Evolutionary conservation across 2,797 vertebrate genomes (phyloP).

Genomic region (Psittacula derbiana): DNA sequence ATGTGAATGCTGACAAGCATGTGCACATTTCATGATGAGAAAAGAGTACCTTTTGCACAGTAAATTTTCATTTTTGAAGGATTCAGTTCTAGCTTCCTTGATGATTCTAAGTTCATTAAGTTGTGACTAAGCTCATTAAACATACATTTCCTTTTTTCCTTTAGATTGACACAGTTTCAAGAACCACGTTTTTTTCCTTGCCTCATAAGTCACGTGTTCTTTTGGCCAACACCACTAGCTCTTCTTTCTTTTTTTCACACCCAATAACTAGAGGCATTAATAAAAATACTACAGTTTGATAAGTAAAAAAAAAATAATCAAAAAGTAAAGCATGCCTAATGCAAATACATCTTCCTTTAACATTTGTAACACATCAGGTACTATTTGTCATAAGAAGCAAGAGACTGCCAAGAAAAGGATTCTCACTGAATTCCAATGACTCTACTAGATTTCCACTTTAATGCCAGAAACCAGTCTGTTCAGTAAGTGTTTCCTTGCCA

Average conservation of each 20-base stretch:
- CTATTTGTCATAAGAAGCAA: not conserved
- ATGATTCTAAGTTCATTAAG: not conserved
- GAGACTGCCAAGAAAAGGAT: not conserved
- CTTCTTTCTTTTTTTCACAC: not conserved
- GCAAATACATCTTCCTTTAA: not conserved
- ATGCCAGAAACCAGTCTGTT: not conserved
- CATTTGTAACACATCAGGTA: not conserved
- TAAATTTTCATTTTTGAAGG: not conserved
- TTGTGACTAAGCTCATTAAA: slow-evolving; percentile 19
- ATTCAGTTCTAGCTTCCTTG: not conserved
- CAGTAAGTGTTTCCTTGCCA: not conserved
- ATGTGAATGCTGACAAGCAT: not conserved
- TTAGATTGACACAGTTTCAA: not conserved
- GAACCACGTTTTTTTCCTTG: not conserved
- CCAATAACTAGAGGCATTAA: not conserved
- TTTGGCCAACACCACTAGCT: not conserved
- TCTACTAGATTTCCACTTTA: not conserved
- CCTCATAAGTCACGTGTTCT: not conserved
- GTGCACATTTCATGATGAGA: not conserved
- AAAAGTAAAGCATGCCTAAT: not conserved
- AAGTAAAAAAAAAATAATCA: not conserved
- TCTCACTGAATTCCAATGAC: not conserved
- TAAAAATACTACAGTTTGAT: not conserved
- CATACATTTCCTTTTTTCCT: not conserved
- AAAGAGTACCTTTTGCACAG: not conserved